Evolutionary conservation across 2,888 invertebrate species (phyloP).

Genomic region (Ischnura elegans): DNA sequence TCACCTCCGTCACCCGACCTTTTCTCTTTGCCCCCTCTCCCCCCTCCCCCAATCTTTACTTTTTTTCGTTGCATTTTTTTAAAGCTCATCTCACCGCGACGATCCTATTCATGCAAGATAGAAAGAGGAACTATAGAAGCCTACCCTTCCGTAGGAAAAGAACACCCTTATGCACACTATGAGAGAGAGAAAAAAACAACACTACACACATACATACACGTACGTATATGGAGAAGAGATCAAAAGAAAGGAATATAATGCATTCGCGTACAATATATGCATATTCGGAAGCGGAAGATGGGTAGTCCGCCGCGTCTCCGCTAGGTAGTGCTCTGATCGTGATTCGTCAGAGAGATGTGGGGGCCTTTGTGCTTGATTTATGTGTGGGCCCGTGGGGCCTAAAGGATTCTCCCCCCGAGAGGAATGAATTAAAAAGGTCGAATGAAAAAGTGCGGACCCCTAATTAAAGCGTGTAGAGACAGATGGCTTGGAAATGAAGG

Average conservation of each 20-base stretch:
- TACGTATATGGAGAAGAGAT: not conserved
- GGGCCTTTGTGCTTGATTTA: slow-evolving; percentile 17
- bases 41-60: not conserved
- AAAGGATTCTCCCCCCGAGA: not conserved
- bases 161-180: not conserved
- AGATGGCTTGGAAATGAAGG: slow-evolving; percentile 2
- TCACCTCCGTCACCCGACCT: slow-evolving; percentile 7
- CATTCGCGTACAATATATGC: not conserved
- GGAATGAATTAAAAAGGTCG: not conserved
- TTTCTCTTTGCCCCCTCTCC: not conserved
- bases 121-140: too few relatives aligned
- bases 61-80: not conserved
- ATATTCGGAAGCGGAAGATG: too few relatives aligned
- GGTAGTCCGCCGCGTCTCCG: not conserved
- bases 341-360: not conserved
- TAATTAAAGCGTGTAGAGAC: slow-evolving; percentile 31
- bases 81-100: slow-evolving; percentile 28
- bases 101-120: not conserved
- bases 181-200: too few relatives aligned
- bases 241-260: not conserved
- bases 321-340: not conserved
- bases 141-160: not conserved
- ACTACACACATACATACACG: not conserved
- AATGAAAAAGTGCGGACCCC: not conserved
- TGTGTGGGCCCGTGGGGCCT: not conserved